Base-by-base conservation (phyloP, 2,888 invertebrate genomes). In the Leptogaster cylindrica region DNA sequence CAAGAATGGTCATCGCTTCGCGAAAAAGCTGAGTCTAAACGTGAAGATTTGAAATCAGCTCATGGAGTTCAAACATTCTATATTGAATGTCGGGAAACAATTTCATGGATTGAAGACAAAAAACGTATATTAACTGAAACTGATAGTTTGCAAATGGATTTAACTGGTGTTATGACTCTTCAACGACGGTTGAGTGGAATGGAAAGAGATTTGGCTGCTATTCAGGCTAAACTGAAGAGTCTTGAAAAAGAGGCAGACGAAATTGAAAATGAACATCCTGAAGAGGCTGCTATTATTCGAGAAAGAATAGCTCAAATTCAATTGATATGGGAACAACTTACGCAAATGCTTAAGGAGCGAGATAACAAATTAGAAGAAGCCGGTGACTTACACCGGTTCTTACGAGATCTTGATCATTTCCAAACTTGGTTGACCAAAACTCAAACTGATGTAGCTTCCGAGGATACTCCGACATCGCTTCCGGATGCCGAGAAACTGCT, bases 51-150 rank as follows among this genome's bases (percentile, higher is more conserved):
- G 65, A 94, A 95, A 77, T 92, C 95, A 0, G 96, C 97, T 0
- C 97, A 98, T 81, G 96, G 97, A 28, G 92, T 98, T 44, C 98
- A 98, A 84, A 97, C 97, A 65, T 99, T 97, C 92, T 96, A 99
- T 81, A 98, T 99, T 83, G 99, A 99, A 82, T 98, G 97, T 80
- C 91, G 96, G 75, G 98, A 98, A 84, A 98, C 98, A 0, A 93
- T 96, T 63, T 92, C 95, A 2, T 98, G 97, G 98, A 98, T 98
- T 80, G 96, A 98, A 81, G 99, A 99, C 82, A 99, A 99, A 86
- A 96, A 97, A 77, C 90, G 98, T 74, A 94, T 99, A 74, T 85
- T 99, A 48, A 97, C 99, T 76, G 95, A 97, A 75, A 98, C 98
- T 3, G 98, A 98, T 79, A 95, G 95, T 76, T 84, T 99, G 75